These are phyloP conservation scores for Setipinna tenuifilis DNA, from an alignment of 2,797 vertebrate species.

Conservation along the genomic window DNA sequence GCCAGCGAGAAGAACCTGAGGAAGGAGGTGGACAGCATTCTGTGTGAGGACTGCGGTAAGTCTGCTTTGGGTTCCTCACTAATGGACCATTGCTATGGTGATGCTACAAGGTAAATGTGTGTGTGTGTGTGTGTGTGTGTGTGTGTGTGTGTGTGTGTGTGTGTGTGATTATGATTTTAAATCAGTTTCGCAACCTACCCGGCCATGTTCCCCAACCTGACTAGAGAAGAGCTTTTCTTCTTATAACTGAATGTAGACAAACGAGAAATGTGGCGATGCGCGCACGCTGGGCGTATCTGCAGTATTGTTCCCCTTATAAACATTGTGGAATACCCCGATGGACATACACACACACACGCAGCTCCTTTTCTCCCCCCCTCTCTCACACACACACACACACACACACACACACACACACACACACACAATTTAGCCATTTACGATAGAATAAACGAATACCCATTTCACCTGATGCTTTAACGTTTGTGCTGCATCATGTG, in stretches of 20 bases:
- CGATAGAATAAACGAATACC: neutral
- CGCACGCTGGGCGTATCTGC: conserved; percentile 53
- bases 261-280: conserved; percentile 29
- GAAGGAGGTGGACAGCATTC: conserved; percentile 92
- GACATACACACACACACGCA: conserved; percentile 32
- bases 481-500: neutral
- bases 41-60: conserved; percentile 97
- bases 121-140: conserved; percentile 23
- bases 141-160: too few species aligned
- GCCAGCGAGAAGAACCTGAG: conserved; percentile 90
- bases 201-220: conserved; percentile 9
- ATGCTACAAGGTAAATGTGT: conserved; percentile 16
- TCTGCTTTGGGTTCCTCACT: conserved; percentile 53
- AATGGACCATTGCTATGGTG: conserved; percentile 21
- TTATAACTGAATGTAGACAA: conserved; percentile 13
- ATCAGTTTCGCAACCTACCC: conserved; percentile 19
- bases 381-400: neutral
- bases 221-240: conserved; percentile 33
- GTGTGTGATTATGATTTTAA: conserved; percentile 35
- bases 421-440: neutral
- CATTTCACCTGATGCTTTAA: too few species aligned
- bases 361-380: neutral
- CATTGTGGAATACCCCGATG: conserved; percentile 49
- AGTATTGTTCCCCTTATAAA: conserved; percentile 53
- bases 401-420: conserved; percentile 20